Percentiles rank a stretch among this genome's conserved stretches.
phyloP scores from a whole-genome alignment of 2,113 vertebrate species.

The Egretta garzetta region DNA sequence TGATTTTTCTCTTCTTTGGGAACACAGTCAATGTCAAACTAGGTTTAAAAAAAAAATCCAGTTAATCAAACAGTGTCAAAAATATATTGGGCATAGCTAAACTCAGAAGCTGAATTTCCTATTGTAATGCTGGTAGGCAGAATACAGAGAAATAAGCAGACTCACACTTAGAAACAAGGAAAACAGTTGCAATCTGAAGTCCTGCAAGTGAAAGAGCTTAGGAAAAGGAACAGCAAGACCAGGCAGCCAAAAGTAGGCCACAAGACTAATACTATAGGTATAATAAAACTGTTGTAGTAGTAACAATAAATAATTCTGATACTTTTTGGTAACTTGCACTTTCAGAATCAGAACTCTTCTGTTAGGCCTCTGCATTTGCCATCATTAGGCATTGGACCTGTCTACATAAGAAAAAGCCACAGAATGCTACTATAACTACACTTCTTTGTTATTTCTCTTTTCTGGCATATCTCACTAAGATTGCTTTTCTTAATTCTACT shows the following conservation, averaged over 20 bases:
- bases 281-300: background rate
- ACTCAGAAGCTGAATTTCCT: background rate
- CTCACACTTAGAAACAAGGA: background rate
- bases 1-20: constrained; percentile 19
- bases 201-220: background rate
- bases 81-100: background rate
- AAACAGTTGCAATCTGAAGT: background rate
- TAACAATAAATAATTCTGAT: background rate
- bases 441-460: background rate
- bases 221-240: background rate
- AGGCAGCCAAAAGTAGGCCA: background rate
- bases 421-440: background rate
- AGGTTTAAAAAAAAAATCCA: background rate
- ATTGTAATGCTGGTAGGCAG: background rate
- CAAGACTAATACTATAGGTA: background rate
- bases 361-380: background rate
- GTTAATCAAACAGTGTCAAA: background rate
- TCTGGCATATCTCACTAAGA: background rate
- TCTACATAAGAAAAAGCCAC: background rate
- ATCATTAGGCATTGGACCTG: background rate
- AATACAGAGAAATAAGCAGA: background rate
- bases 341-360: background rate
- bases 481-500: background rate
- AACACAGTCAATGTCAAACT: constrained; percentile 14
- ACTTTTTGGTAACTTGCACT: background rate